These are phyloP conservation scores for Polydrusus pterygomalis DNA, from an alignment of 2,888 invertebrate species.

Conservation along the genomic window DNA sequence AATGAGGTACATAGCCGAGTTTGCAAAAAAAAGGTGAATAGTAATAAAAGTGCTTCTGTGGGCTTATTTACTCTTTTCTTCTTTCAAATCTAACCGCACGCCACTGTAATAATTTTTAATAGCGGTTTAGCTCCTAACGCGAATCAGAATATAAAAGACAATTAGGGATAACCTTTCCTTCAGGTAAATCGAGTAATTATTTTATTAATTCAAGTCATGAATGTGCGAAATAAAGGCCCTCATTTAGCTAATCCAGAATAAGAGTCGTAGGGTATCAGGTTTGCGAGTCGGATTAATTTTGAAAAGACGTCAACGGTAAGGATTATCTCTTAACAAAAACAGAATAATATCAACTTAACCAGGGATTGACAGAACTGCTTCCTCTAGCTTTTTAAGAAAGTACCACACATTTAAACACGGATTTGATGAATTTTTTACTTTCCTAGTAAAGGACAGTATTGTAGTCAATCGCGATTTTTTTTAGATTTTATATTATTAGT, in stretches of 20 bases:
- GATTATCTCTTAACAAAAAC: not conserved
- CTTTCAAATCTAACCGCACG: too few species aligned
- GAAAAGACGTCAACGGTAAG: not conserved
- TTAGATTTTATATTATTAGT: too few species aligned
- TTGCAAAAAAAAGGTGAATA: too few species aligned
- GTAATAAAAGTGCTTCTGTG: too few species aligned
- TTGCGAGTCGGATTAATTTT: slow-evolving; percentile 11
- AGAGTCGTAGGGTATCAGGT: not conserved
- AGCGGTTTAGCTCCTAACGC: not conserved
- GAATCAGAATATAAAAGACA: not conserved
- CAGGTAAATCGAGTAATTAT: not conserved
- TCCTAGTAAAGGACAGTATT: too few species aligned
- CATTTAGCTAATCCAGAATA: slow-evolving; percentile 7
- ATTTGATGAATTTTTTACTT: too few species aligned
- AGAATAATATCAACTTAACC: not conserved
- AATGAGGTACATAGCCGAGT: too few species aligned
- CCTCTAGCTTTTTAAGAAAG: too few species aligned
- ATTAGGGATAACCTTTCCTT: not conserved
- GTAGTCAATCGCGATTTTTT: too few species aligned
- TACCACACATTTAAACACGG: too few species aligned
- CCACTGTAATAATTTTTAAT: not conserved
- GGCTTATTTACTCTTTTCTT: too few species aligned
- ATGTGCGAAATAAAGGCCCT: slow-evolving; percentile 7
- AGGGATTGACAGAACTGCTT: too few species aligned
- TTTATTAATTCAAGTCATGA: not conserved